Percentiles rank a stretch among this genome's conserved stretches.
Evolutionary conservation across 2,888 invertebrate genomes (phyloP).

Genomic region (Lochmaea crataegi): DNA sequence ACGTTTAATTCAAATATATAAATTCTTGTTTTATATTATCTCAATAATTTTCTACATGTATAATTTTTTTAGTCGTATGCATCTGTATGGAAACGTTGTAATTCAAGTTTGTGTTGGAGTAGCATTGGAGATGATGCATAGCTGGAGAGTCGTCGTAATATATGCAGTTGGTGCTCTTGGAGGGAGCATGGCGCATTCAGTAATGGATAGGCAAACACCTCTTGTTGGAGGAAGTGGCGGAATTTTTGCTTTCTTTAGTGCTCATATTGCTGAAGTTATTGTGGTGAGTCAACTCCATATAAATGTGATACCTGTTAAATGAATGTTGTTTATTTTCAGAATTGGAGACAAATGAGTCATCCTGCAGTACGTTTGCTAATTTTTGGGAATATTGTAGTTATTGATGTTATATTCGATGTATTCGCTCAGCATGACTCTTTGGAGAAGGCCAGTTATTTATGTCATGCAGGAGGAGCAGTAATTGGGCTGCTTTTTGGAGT

Average conservation of each 20-base stretch:
- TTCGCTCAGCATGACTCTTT: not conserved
- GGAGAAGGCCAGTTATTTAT: conserved; percentile 76
- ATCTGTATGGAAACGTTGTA: conserved; percentile 87
- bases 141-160: conserved; percentile 87
- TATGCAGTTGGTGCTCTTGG: conserved; percentile 86
- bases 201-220: conserved; percentile 79
- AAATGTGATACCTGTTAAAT: too few relatives aligned
- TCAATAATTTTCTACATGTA: not conserved
- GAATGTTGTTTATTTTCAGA: conserved; percentile 67
- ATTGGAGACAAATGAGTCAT: conserved; percentile 95
- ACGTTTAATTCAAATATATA: too few relatives aligned
- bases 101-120: conserved; percentile 93
- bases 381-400: conserved; percentile 45
- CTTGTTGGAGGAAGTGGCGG: conserved; percentile 94
- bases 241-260: conserved; percentile 91
- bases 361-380: conserved; percentile 50
- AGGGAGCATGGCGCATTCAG: conserved; percentile 83
- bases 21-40: too few relatives aligned
- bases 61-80: conserved; percentile 68
- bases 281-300: conserved; percentile 69
- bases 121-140: conserved; percentile 95
- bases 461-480: conserved; percentile 77
- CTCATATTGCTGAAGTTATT: conserved; percentile 90
- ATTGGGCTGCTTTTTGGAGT: conserved; percentile 82
- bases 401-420: conserved; percentile 58